Base-by-base conservation (phyloP, 2,888 invertebrate species). In the Meghimatium bilineatum region DNA sequence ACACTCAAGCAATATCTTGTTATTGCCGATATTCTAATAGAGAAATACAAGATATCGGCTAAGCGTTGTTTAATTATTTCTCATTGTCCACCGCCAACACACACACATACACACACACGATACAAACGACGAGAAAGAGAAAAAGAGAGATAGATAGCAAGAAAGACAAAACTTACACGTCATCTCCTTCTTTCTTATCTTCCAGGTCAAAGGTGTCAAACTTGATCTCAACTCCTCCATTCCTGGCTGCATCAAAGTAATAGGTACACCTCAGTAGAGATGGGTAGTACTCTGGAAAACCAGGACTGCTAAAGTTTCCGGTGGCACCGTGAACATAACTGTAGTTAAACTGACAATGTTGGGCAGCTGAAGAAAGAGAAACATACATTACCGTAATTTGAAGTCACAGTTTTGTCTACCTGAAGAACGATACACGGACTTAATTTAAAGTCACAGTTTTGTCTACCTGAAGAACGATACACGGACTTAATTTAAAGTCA, bases 291-390 rank as follows among this genome's bases (percentile, higher is more conserved):
- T 89, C 86, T 8, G 92, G 92, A 80, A 91, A 91, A n/a, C 88
- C 87, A 8, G 92, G 92, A 10, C 91, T 90, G 74, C 86, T 87
- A 86, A 92, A 92, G 34, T 88, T 90, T 1, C 92, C 92, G 23
- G 87, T 85, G 17, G 63, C 52, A 12, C 84, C 82, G 20, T 85
- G 72, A 32, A 69, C 44, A 56, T 86, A 86, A 63, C 82, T 81
- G 69, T 78, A 86, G 52, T 80, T 76, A 67, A 80, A 87, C 38
- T 85, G 75, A 34, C 86, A 86, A 26, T 69, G 69, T n/a, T 82
- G 71, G 26, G 76, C 29, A n/a, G 49, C 77, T 78, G 81, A 36
- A 17, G 75, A 52, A 38, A 52, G 26, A 69, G 17, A n/a, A 23
- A 17, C 12, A 56, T 56, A 23, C 49, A 49, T 49, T 49, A 49